phyloP scores from a whole-genome alignment of 2,888 invertebrate genomes.

The Dasysyrphus albostriatus region DNA sequence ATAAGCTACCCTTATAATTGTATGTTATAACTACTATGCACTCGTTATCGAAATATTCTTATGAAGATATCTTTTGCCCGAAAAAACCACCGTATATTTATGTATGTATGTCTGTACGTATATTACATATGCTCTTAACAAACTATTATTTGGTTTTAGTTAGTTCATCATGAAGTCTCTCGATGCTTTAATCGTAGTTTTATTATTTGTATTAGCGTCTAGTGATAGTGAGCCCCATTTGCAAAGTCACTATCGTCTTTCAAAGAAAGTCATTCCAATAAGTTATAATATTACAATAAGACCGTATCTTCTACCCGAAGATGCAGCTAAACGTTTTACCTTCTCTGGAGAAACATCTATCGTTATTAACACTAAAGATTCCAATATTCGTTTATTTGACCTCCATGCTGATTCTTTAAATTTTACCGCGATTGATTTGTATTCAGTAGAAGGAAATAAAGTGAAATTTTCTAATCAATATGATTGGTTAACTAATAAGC shows the following conservation, averaged over 20 bases:
- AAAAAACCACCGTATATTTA: not conserved
- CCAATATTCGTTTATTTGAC: conserved; percentile 83
- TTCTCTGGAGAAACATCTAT: conserved; percentile 83
- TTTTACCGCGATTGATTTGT: conserved; percentile 64
- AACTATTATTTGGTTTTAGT: not conserved
- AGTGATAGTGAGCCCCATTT: not conserved
- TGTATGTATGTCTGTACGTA: no score
- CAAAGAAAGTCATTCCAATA: conserved; percentile 84
- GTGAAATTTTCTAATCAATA: conserved; percentile 71
- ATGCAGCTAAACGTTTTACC: conserved; percentile 77
- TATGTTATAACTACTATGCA: not conserved
- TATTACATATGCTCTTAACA: not conserved
- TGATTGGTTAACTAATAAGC: conserved; percentile 81
- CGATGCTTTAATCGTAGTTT: not conserved
- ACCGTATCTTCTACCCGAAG: conserved; percentile 82
- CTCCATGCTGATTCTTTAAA: conserved; percentile 83
- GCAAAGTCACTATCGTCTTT: conserved; percentile 78
- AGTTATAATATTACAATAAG: conserved; percentile 85
- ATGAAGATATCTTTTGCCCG: not conserved
- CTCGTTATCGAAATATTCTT: not conserved
- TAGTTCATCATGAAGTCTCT: conserved; percentile 17
- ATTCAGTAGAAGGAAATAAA: conserved; percentile 48
- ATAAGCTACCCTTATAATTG: not conserved
- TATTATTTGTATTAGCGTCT: not conserved
- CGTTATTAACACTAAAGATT: conserved; percentile 83